phyloP scores from a whole-genome alignment of 2,797 vertebrate genomes.

The Galaxias olidus region DNA sequence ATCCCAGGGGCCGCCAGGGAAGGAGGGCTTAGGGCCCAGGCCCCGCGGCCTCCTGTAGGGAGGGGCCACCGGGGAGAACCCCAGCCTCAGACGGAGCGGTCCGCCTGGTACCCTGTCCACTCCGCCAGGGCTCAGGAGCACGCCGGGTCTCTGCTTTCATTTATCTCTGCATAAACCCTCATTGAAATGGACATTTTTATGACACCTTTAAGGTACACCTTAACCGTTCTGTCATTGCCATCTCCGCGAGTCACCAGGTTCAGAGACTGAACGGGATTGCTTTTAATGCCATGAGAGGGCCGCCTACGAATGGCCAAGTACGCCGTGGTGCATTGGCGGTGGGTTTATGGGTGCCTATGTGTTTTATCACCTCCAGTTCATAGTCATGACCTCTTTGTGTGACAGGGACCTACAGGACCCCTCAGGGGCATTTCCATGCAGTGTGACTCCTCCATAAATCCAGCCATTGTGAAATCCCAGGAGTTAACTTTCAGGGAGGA shows the following conservation, averaged over 20 bases:
- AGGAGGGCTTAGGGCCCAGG: slow-evolving; percentile 51
- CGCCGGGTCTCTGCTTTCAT: slow-evolving; percentile 10
- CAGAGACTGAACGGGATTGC: background rate
- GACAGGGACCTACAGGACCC: slow-evolving; percentile 46
- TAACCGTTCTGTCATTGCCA: slow-evolving; percentile 11
- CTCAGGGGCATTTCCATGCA: slow-evolving; percentile 44
- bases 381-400: slow-evolving; percentile 40
- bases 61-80: background rate
- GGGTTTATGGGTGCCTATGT: slow-evolving; percentile 40
- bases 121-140: slow-evolving; percentile 27
- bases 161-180: slow-evolving; percentile 6
- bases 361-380: slow-evolving; percentile 43
- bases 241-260: background rate
- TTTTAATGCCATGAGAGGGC: background rate
- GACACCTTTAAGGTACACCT: slow-evolving; percentile 17
- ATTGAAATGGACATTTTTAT: slow-evolving; percentile 10
- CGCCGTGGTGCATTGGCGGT: slow-evolving; percentile 15
- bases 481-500: slow-evolving; percentile 56
- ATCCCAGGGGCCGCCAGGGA: slow-evolving; percentile 68
- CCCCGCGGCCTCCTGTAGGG: slow-evolving; percentile 16
- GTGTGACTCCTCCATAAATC: slow-evolving; percentile 58
- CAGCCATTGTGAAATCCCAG: slow-evolving; percentile 67
- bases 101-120: background rate
- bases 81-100: background rate
- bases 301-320: background rate